Base-by-base conservation (phyloP, 2,888 invertebrate genomes). In the Yponomeuta sedellus region DNA sequence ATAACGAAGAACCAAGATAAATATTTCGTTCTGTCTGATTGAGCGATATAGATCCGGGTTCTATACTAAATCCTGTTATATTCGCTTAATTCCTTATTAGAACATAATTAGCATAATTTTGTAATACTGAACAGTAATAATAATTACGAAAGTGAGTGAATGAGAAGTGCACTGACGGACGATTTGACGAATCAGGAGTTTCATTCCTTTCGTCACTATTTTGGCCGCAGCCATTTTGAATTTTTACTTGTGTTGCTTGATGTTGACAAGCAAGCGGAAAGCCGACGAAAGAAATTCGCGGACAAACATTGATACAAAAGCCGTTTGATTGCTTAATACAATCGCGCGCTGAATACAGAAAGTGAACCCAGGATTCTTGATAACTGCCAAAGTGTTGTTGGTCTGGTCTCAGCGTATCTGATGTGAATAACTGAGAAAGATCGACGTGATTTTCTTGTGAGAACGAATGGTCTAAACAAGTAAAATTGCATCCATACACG, bases 201-300 rank as follows among this genome's bases (percentile, higher is more conserved):
- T 59, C 22, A 20, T 39, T 34, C 39, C 28, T n/a, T 62, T 62
- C 19, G 4, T 28, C 28, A 20, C 59, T 20, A 25, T 25, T 59
- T 78, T 73, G 77, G 77, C 88, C 83, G 89, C 89, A 40, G 63
- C 63, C 89, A 89, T 89, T 83, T 89, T 89, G 88, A 83, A 82
- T 85, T 83, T 85, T 83, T 75, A 72, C 75, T 73, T 71, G 72
- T 67, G 44, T 16, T 52, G 16, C 16, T n/a, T n/a, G n/a, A n/a
- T 63, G 62, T 66, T 68, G 69, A 67, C 66, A 68, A 80, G 77
- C 76, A 78, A 79, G 77, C 34, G 34, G 34, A 34, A 34, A 34
- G 34, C 34, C 34, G 34, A 34, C 34, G 34, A 34, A 34, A 79
- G 75, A 57, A 20, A 20, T 78, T 77, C 74, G 80, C 79, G 80